Conservation (phyloP, 2,797 vertebrate species). For the Neomorphus geoffroyi region DNA sequence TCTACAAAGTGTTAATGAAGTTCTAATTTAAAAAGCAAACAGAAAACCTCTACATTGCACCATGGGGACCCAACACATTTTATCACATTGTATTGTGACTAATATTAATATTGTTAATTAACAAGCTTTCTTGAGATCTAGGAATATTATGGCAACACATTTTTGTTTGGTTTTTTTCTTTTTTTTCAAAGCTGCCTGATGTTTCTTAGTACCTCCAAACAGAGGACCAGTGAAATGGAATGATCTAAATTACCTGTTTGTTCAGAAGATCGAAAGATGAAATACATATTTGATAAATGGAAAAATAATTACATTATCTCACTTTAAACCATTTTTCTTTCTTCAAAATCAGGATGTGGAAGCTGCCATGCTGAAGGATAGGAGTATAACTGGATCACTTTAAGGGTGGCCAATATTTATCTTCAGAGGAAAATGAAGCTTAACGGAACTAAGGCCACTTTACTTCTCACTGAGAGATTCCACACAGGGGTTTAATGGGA, state of each 20-base stretch:
- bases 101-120: slow-evolving; percentile 75
- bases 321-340: not conserved
- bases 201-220: slow-evolving; percentile 5
- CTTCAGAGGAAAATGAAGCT: slow-evolving; percentile 8
- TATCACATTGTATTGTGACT: slow-evolving; percentile 71
- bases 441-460: not conserved
- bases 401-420: not conserved
- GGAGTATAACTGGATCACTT: not conserved
- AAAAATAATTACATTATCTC: not conserved
- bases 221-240: not conserved
- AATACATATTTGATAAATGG: not conserved
- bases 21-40: slow-evolving; percentile 74
- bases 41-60: slow-evolving; percentile 68
- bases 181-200: not conserved
- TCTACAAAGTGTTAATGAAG: slow-evolving; percentile 70
- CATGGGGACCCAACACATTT: slow-evolving; percentile 63
- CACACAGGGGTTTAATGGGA: slow-evolving; percentile 1
- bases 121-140: slow-evolving; percentile 68
- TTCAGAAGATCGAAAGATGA: not conserved
- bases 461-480: slow-evolving; percentile 1
- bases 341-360: not conserved
- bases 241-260: not conserved
- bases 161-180: not conserved
- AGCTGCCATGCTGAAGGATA: not conserved
- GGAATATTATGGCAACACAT: slow-evolving; percentile 50